Conservation (phyloP, 2,113 vertebrate species). For the Empidonax alnorum region DNA sequence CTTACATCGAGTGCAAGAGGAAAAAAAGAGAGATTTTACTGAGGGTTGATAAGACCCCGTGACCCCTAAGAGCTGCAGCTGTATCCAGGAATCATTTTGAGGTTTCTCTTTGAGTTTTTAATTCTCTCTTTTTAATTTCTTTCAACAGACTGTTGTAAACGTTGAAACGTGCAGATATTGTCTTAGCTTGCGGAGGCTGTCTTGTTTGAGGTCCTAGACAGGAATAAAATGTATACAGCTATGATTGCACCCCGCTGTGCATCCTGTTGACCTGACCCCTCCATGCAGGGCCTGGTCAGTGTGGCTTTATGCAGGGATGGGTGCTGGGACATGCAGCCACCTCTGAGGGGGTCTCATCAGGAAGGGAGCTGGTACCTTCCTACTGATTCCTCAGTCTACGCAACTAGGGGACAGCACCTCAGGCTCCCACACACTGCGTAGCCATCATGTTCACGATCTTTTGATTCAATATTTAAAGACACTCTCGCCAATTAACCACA, state of each 20-base stretch:
- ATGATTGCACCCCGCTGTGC: neutral
- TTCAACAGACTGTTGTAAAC: neutral
- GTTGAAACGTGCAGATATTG: neutral
- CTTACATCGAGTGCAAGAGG: neutral
- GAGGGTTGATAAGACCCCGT: neutral
- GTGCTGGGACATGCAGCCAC: neutral
- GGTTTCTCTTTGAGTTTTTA: neutral
- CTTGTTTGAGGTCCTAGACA: neutral
- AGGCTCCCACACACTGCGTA: neutral
- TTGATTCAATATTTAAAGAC: neutral
- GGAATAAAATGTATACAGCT: neutral
- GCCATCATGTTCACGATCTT: neutral
- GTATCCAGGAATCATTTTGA: neutral
- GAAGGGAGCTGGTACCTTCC: neutral
- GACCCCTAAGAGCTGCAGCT: neutral
- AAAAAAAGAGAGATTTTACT: neutral
- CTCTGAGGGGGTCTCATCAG: neutral
- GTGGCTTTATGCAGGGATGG: neutral
- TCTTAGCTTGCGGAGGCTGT: neutral
- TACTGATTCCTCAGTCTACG: neutral
- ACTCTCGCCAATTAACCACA: neutral
- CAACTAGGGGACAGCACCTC: neutral
- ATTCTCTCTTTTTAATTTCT: neutral
- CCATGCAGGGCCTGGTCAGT: rapidly evolving
- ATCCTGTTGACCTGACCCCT: neutral